Percentiles rank a stretch among this genome's conserved stretches.
phyloP scores from a whole-genome alignment of 2,888 invertebrate species.

The Dryobotodes eremita region DNA sequence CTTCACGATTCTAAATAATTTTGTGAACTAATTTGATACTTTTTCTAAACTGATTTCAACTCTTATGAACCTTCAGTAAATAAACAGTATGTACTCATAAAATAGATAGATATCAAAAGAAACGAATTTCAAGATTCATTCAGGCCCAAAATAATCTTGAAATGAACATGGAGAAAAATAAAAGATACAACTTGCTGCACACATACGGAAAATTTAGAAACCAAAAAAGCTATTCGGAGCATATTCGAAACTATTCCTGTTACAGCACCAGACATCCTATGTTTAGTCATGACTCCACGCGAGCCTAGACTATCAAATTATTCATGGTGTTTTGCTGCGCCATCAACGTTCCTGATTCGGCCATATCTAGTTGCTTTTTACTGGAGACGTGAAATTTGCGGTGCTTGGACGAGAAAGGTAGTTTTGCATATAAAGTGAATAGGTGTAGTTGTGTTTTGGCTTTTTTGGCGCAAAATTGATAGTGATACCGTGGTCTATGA shows the following conservation, averaged over 20 bases:
- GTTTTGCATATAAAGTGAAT: conserved; percentile 44
- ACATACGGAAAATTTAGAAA: background rate
- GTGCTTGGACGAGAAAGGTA: conserved; percentile 29
- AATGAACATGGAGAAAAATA: background rate
- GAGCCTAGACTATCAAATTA: conserved; percentile 78
- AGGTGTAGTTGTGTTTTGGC: background rate
- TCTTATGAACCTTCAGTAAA: background rate
- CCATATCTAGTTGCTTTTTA: conserved; percentile 73
- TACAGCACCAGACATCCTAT: conserved; percentile 51
- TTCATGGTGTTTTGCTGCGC: conserved; percentile 74
- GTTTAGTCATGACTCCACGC: conserved; percentile 71
- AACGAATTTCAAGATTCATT: background rate
- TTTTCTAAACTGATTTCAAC: background rate
- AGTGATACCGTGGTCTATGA: background rate
- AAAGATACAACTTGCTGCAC: background rate
- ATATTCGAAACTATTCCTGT: conserved; percentile 49
- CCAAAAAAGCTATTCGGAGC: background rate
- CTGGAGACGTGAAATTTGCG: conserved; percentile 62
- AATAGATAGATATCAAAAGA: too few species aligned
- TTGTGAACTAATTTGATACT: background rate
- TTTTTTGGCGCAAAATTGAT: conserved; percentile 10
- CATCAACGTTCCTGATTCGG: conserved; percentile 74
- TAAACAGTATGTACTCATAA: background rate
- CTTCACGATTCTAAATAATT: background rate
- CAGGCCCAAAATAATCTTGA: background rate